phyloP scores from a whole-genome alignment of 23 tunicate species.

The Trididemnum clinides region DNA sequence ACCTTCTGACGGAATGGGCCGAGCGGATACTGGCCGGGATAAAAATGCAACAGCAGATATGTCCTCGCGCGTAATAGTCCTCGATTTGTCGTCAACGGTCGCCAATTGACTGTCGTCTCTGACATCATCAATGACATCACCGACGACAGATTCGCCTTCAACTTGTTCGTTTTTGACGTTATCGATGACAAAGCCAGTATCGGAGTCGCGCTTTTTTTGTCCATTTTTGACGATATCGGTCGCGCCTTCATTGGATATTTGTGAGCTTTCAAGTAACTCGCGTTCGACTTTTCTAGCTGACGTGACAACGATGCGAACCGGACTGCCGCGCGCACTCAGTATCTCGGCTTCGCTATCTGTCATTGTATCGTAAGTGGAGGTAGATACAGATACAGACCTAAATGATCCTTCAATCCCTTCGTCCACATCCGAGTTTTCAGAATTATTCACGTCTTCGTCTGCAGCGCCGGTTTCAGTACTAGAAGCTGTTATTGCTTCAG shows the following conservation, averaged over 20 bases:
- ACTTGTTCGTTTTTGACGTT: too few relatives aligned
- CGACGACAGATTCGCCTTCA: too few relatives aligned
- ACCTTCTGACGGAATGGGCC: slow-evolving; percentile 56
- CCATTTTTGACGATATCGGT: neutral
- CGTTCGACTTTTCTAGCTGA: slow-evolving; percentile 52
- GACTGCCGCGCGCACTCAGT: neutral
- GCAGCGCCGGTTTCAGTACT: slow-evolving; percentile 31
- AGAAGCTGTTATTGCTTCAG: too few relatives aligned
- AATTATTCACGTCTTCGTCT: neutral
- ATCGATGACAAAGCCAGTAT: too few relatives aligned
- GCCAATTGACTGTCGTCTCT: too few relatives aligned
- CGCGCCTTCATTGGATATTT: neutral
- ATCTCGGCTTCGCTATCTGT: slow-evolving; percentile 47
- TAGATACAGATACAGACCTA: neutral
- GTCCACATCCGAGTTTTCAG: neutral
- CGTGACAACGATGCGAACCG: slow-evolving; percentile 45
- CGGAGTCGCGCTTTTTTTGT: too few relatives aligned
- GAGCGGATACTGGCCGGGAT: slow-evolving; percentile 49
- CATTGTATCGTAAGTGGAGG: neutral
- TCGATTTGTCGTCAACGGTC: neutral
- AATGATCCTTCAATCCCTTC: neutral
- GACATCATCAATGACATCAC: too few relatives aligned
- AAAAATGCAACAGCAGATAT: slow-evolving; percentile 36
- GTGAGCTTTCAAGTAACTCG: slow-evolving; percentile 3
- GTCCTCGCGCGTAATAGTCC: slow-evolving; percentile 53